Evolutionary conservation across 2,888 invertebrate species (phyloP).

Genomic region (Cantharis nigra): DNA sequence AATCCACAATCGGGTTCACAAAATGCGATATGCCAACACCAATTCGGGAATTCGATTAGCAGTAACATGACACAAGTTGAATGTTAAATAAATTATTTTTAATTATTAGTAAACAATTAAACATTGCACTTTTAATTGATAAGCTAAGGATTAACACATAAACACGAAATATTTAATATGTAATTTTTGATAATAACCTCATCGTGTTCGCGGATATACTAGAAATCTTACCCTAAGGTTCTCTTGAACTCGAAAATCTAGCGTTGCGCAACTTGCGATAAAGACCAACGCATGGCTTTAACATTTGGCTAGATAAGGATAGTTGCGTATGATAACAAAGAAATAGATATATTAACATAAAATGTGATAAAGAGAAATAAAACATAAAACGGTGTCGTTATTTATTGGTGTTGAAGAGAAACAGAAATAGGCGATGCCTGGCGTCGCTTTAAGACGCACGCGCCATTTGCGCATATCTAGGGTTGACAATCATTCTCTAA

Average conservation of each 20-base stretch:
- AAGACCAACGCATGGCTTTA: not conserved
- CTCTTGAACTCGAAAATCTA: conserved; percentile 11
- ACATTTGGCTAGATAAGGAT: not conserved
- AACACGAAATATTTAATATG: not conserved
- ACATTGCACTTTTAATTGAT: not conserved
- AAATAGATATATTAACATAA: conserved; percentile 1
- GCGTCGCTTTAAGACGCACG: conserved; percentile 15
- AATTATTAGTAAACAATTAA: not conserved
- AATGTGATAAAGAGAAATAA: conserved; percentile 9
- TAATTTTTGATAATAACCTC: conserved; percentile 1
- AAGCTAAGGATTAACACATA: not conserved
- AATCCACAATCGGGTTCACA: not conserved
- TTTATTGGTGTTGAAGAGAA: not conserved
- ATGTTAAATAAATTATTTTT: not conserved
- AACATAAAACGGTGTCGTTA: not conserved
- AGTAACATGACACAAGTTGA: not conserved
- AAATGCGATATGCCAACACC: not conserved
- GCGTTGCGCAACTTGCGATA: conserved; percentile 11
- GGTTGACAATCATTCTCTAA: conserved; percentile 7
- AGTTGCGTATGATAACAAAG: conserved; percentile 7
- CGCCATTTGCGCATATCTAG: not conserved
- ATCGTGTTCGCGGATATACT: conserved; percentile 14
- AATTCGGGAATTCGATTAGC: not conserved
- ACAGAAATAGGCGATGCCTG: conserved; percentile 4
- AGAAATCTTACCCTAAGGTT: conserved; percentile 5